Base-by-base conservation (phyloP, 2,888 invertebrate genomes). In the Trissolcus japonicus region DNA sequence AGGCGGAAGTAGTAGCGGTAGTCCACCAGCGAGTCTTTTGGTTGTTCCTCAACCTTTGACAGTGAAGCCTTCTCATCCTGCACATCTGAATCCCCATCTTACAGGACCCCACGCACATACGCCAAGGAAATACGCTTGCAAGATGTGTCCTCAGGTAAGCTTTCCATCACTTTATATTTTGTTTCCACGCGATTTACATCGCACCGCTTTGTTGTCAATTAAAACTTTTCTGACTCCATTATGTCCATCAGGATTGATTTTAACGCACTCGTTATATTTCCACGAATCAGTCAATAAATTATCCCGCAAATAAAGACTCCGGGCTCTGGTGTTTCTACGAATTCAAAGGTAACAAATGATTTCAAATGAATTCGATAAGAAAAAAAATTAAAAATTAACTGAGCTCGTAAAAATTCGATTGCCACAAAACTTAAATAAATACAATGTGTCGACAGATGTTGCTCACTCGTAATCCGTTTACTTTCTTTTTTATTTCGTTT, bases 131-230 rank as follows among this genome's bases (percentile, higher is more conserved):
- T 97, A 97, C 90, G 96, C 96, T 89, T 97, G 97, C 93, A 97
- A 97, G 91, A 97, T 97, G 97, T 97, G 97, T 89, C 96, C 97
- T 81, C 96, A 98, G 96, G 97, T 98, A 90, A 91, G 95, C 90
- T 13, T 17, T 51, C 46, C 3, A 17, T 51, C 51, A 16, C 6
- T n/a, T 1, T 41, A 4, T n/a, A 16, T 1, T 55, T 65, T 35
- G 13, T 19, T 59, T 55, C 40, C 11, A 48, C 13, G 21, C 25
- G 25, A 51, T 62, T 46, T 57, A 59, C 60, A 55, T 54, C 29
- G 16, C 29, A 59, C 46, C 29, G 57, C 25, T 50, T 63, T 53
- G 50, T 59, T 51, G 57, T 72, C 63, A 63, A 63, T 72, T 63
- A 57, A 53, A 62, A 62, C 4, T 3, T 17, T 29, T 41, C 50